Conservation (phyloP, 1,140 invertebrate genomes). For the Heliconius eleuchia region DNA sequence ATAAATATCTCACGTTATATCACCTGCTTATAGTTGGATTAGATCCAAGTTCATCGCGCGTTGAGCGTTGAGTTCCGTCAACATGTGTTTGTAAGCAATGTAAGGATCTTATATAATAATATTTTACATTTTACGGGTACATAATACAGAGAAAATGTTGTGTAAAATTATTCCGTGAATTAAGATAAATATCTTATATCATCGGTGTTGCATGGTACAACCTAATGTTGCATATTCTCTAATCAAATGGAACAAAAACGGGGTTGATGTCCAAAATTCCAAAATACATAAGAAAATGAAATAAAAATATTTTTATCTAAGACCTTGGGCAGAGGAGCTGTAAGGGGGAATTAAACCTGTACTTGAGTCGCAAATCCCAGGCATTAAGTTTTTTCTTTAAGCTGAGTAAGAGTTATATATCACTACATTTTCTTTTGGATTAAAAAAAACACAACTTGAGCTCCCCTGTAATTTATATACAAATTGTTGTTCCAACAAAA, state of each 20-base stretch:
- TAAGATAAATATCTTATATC: too few species aligned
- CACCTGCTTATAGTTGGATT: slow-evolving; percentile 19
- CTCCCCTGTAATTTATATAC: neutral
- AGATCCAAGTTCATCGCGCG: slow-evolving; percentile 15
- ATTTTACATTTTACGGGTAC: neutral
- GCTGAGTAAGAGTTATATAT: too few species aligned
- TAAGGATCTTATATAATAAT: neutral
- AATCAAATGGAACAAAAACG: too few species aligned
- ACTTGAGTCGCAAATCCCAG: too few species aligned
- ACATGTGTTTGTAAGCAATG: neutral
- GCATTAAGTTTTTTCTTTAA: too few species aligned
- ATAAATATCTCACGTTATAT: slow-evolving; percentile 10
- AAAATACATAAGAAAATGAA: too few species aligned
- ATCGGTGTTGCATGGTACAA: neutral
- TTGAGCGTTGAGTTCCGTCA: slow-evolving; percentile 1
- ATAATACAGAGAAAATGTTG: neutral
- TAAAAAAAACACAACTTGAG: neutral
- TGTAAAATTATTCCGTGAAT: neutral
- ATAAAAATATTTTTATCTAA: too few species aligned
- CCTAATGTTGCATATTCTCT: neutral
- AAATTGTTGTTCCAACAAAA: neutral
- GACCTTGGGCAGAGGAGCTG: too few species aligned
- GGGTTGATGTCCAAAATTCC: too few species aligned
- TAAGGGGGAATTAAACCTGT: too few species aligned
- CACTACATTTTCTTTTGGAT: too few species aligned